Evolutionary conservation across 2,113 vertebrate genomes (phyloP), one percentile per base, ranked within the genome.

Genomic region (Hippocampus barbouri): DNA sequence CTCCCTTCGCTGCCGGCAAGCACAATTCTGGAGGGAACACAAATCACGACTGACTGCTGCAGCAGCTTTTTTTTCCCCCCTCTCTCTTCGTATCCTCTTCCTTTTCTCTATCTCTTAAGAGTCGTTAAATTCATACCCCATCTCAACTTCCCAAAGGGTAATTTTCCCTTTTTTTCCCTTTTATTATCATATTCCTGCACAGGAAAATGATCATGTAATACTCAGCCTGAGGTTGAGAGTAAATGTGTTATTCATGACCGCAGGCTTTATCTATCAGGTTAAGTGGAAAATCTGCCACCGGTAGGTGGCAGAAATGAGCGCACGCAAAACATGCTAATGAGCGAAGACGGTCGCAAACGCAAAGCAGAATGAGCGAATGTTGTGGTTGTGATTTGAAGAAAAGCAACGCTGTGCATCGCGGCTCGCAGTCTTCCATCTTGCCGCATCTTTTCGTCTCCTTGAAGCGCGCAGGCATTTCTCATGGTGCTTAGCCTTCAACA

Each of bases 231-330:
- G 80, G 81, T 85, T 80, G 76, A 81, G 77, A 83, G 78, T 76
- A 79, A 85, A 87, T 86, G 83, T 84, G 83, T 83, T 90, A 78
- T 86, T 86, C 74, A 76, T 81, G 69, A 76, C 89, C 77, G 68
- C 69, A 80, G 83, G 85, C 77, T 66, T 84, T 86, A 47, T 88
- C 77, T 80, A 85, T 90, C 86, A 83, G 71, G 85, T 86, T 87
- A 85, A 87, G 86, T 78, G 74, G 82, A 88, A 86, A 87, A 85
- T 84, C 60, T 71, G 79, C 79, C 10, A 60, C 69, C 40, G 76
- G 76, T 78, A 84, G 81, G 85, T 76, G 72, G 61, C 71, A 54
- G 81, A 83, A 75, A 81, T 74, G 61, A 85, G 74, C 77, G 38
- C 11, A 57, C 34, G 21, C 51, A 38, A 54, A 34, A 68, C 20